A percentile compares a stretch with the other conserved stretches of the same genome.
Evolutionary conservation across 1,140 invertebrate species (phyloP).

Genomic region (Musca vetustissima): DNA sequence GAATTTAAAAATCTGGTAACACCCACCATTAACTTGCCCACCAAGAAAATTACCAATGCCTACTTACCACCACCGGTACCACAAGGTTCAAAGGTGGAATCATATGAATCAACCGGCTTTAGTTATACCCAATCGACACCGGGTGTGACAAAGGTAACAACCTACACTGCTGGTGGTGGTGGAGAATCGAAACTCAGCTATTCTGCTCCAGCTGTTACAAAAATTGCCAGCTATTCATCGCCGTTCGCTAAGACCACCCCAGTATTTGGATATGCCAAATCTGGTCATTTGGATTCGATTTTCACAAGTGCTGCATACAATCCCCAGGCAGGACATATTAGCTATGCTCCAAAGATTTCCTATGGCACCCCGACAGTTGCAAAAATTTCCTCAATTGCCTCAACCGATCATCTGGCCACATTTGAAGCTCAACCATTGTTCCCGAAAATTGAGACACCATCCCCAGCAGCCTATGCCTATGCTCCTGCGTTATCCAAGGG

Average conservation of each 20-base stretch:
- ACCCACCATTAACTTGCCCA: slow-evolving; percentile 35
- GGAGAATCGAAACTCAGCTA: slow-evolving; percentile 30
- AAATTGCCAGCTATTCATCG: slow-evolving; percentile 44
- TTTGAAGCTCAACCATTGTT: slow-evolving; percentile 19
- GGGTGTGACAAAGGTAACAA: slow-evolving; percentile 39
- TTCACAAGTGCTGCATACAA: background rate
- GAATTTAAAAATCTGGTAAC: slow-evolving; percentile 47
- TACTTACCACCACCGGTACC: slow-evolving; percentile 35
- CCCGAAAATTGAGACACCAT: background rate
- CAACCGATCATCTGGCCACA: background rate
- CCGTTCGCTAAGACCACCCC: slow-evolving; percentile 33
- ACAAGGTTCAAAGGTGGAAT: slow-evolving; percentile 7
- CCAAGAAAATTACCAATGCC: slow-evolving; percentile 31
- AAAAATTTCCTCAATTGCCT: background rate
- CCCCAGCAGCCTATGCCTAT: slow-evolving; percentile 31
- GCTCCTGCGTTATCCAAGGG: slow-evolving; percentile 39
- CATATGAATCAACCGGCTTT: slow-evolving; percentile 14
- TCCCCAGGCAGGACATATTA: background rate
- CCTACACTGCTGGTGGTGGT: slow-evolving; percentile 33
- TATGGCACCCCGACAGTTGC: slow-evolving; percentile 13
- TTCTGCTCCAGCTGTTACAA: slow-evolving; percentile 40
- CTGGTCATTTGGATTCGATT: slow-evolving; percentile 10
- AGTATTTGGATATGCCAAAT: slow-evolving; percentile 17
- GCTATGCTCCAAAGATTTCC: slow-evolving; percentile 17
- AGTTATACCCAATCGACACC: slow-evolving; percentile 37